Percentiles rank a stretch among this genome's conserved stretches.
Evolutionary conservation across 2,797 vertebrate species (phyloP).

Genomic region (Falco rusticolus): DNA sequence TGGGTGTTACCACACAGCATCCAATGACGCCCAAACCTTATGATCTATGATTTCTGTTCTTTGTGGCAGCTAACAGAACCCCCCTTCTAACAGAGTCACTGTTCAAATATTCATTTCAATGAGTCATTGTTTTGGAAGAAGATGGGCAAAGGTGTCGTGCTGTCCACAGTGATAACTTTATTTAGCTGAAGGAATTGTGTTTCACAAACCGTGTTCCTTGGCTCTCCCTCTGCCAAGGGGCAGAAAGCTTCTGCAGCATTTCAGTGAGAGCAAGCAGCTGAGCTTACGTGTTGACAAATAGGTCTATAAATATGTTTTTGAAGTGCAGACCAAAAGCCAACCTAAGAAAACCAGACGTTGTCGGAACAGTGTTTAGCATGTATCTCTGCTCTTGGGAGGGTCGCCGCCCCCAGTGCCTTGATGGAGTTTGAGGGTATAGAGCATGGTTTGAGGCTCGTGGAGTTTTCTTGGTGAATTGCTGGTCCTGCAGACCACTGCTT

Average conservation of each 20-base stretch:
- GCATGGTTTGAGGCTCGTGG: accelerated
- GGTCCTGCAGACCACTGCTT: neutral
- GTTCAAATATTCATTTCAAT: neutral
- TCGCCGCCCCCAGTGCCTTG: too few relatives aligned
- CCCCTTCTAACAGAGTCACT: neutral
- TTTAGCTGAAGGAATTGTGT: accelerated
- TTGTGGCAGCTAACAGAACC: neutral
- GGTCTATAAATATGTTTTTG: neutral
- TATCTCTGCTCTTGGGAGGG: neutral
- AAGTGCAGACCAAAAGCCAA: neutral
- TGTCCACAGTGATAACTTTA: neutral
- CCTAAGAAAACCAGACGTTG: accelerated
- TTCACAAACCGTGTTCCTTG: neutral
- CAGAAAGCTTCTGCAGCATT: neutral
- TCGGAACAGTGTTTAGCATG: accelerated
- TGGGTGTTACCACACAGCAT: neutral
- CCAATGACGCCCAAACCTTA: neutral
- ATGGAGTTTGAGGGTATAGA: neutral
- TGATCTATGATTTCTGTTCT: accelerated
- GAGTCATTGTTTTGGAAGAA: neutral
- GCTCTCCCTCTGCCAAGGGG: neutral
- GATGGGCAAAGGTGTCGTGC: neutral
- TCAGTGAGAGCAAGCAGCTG: neutral
- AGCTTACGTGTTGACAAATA: neutral
- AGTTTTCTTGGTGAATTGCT: neutral